Percentiles rank a stretch among this genome's conserved stretches.
Evolutionary conservation across 2,888 invertebrate species (phyloP).

Genomic region (Amphipyra berbera): DNA sequence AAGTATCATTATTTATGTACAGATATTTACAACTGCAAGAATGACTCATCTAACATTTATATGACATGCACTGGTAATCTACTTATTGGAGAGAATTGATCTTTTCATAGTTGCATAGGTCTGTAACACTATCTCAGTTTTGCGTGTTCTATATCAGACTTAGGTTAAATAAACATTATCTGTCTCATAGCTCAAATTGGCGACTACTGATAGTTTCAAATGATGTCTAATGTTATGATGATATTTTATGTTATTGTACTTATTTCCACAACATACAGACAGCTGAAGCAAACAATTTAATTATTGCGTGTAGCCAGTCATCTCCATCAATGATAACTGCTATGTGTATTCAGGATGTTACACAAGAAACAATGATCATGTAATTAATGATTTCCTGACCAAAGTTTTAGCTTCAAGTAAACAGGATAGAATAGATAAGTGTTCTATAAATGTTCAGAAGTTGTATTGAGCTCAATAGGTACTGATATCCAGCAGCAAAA

Average conservation of each 20-base stretch:
- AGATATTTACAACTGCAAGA: too few relatives aligned
- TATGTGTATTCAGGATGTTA: neutral
- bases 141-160: slow-evolving; percentile 17
- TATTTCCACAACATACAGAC: slow-evolving; percentile 15
- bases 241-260: neutral
- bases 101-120: neutral
- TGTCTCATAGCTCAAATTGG: neutral
- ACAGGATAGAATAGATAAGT: neutral
- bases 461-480: too few relatives aligned
- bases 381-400: slow-evolving; percentile 20
- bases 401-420: neutral
- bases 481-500: too few relatives aligned
- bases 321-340: slow-evolving; percentile 8
- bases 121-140: neutral
- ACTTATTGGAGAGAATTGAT: neutral
- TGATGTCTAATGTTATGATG: neutral
- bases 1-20: neutral
- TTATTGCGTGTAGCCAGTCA: slow-evolving; percentile 26
- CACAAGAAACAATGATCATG: neutral
- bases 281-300: slow-evolving; percentile 22
- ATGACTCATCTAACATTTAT: too few relatives aligned
- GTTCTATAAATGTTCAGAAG: neutral
- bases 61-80: neutral
- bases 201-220: slow-evolving; percentile 9
- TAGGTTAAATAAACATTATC: slow-evolving; percentile 17